Evolutionary conservation across 2,888 invertebrate species (phyloP).

Genomic region (Dioctria linearis): DNA sequence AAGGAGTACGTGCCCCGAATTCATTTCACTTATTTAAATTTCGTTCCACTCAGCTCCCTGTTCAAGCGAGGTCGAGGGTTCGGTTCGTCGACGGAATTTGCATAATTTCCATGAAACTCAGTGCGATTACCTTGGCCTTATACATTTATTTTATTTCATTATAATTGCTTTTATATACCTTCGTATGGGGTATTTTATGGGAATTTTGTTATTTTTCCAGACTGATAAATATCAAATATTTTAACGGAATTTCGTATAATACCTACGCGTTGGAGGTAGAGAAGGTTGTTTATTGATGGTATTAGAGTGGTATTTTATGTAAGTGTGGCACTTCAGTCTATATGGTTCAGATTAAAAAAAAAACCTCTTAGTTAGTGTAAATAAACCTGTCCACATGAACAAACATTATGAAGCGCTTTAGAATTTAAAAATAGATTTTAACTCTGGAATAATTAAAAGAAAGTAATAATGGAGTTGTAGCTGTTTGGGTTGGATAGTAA

Average conservation of each 20-base stretch:
- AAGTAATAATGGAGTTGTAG: too few relatives aligned
- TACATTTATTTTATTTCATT: conserved; percentile 47
- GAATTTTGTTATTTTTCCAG: not conserved
- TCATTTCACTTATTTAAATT: conserved; percentile 54
- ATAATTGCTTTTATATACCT: conserved; percentile 47
- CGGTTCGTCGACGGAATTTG: conserved; percentile 33
- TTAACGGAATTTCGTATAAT: not conserved
- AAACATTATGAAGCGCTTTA: too few relatives aligned
- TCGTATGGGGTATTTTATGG: not conserved
- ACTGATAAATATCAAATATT: conserved; percentile 4
- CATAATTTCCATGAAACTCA: conserved; percentile 43
- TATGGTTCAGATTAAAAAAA: too few relatives aligned
- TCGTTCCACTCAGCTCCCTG: conserved; percentile 25
- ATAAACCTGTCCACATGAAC: too few relatives aligned
- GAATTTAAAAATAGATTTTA: too few relatives aligned
- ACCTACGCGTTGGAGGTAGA: too few relatives aligned
- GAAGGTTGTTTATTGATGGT: too few relatives aligned
- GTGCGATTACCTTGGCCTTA: conserved; percentile 46
- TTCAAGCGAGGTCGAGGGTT: conserved; percentile 9
- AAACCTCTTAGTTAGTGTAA: too few relatives aligned
- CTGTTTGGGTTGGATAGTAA: too few relatives aligned
- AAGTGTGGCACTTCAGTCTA: too few relatives aligned
- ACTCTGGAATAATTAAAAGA: too few relatives aligned
- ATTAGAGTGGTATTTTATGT: too few relatives aligned
- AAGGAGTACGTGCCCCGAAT: conserved; percentile 53